Evolutionary conservation across 1,140 invertebrate species (phyloP).

Genomic region (Hesperophylax magnus): DNA sequence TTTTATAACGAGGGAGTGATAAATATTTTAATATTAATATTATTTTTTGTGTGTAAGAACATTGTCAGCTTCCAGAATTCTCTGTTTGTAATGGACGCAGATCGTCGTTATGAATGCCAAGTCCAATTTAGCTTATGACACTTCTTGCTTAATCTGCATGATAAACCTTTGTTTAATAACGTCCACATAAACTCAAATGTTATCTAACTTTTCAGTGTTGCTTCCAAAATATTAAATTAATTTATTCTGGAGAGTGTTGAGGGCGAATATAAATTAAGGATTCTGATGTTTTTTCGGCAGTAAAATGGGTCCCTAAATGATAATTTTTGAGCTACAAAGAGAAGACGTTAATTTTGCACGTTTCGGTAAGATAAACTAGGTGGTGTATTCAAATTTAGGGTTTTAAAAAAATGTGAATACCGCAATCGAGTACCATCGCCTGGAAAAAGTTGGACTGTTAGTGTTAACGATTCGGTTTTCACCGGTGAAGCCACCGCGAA

Average conservation of each 20-base stretch:
- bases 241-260: slow-evolving; percentile 27
- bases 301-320: neutral
- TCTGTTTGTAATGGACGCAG: too few species aligned
- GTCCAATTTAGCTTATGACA: too few species aligned
- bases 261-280: slow-evolving; percentile 3
- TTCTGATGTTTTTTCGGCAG: neutral
- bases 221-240: slow-evolving; percentile 9
- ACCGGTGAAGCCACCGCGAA: too few species aligned
- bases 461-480: too few species aligned
- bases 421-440: too few species aligned
- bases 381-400: too few species aligned
- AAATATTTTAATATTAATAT: neutral
- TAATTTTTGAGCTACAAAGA: neutral
- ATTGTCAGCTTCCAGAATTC: too few species aligned
- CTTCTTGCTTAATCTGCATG: neutral
- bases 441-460: too few species aligned
- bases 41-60: neutral
- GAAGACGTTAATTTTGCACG: too few species aligned
- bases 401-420: too few species aligned
- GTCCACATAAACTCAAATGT: neutral
- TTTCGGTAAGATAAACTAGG: too few species aligned
- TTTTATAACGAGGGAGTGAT: neutral
- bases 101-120: too few species aligned
- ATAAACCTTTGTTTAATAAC: slow-evolving; percentile 10
- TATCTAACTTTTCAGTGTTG: neutral